Base-by-base conservation (phyloP, 2,113 vertebrate genomes). In the Hassar affinis region DNA sequence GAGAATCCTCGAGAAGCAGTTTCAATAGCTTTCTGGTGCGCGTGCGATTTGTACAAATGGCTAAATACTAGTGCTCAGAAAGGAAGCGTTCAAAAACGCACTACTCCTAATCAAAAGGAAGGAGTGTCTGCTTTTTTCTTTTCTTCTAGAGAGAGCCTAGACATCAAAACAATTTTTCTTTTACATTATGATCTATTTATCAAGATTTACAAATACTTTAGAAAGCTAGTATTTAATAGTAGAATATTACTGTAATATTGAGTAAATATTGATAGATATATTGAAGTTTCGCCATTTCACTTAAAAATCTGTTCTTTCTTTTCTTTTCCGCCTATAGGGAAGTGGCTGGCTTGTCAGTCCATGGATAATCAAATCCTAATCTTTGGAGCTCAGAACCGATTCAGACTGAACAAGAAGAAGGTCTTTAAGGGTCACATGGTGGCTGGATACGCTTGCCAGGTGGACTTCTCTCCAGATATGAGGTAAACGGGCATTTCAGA, bases 341-440 rank as follows among this genome's bases (percentile, higher is more conserved):
- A 99, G 64, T 99, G 98, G 98, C 93, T 99, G 47, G 98, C 98
- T 1, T 99, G 97, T 89, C 98, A 99, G 88, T 99, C 98, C 0
- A 99, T 99, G 97, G 98, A 99, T 90, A 99, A 99, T 91, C 98
- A 99, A 91, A 99, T 99, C 89, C 93, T 99, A 89, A 99, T 99
- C 88, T 99, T 99, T 86, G 98, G 98, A 84, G 98, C 98, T 68
- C 98, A 99, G 89, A 99, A 99, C 90, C 95, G 97, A 89, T 99
- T 99, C 93, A 94, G 98, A 84, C 94, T 99, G 85, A 99, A 99
- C 94, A 99, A 99, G 93, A 99, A 99, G 93, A 99, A 99, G 90
- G 94, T 99, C 88, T 99, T 99, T 91, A 99, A 99, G 87, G 98
- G 98, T 62, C 98, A 99, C 92, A 99, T 99, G 98, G 98, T 99